phyloP scores from a whole-genome alignment of 1,140 invertebrate species.

The Pogonognathellus flavescens region DNA sequence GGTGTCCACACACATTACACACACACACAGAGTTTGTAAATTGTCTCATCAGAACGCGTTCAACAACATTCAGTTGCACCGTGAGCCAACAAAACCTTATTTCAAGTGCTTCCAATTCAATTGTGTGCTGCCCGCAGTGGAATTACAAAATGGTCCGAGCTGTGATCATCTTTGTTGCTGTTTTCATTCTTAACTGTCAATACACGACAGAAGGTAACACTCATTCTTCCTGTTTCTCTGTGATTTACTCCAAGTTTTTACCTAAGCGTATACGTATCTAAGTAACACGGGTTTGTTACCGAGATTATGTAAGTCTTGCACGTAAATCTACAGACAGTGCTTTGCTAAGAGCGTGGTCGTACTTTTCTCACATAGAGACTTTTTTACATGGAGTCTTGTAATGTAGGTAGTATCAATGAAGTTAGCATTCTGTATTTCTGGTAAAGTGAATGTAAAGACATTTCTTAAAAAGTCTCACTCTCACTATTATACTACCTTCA shows the following conservation, averaged over 20 bases:
- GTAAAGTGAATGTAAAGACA: no score
- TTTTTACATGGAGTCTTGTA: no score
- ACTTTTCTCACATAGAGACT: no score
- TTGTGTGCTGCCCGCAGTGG: conserved; percentile 31
- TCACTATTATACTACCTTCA: no score
- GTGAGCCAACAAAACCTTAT: conserved; percentile 17
- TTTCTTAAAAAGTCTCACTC: no score
- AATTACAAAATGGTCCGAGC: conserved; percentile 43
- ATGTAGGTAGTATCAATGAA: no score
- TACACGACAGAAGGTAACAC: conserved; percentile 28
- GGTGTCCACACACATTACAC: conserved; percentile 28
- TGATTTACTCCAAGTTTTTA: not conserved
- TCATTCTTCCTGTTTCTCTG: not conserved
- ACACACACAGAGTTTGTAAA: not conserved
- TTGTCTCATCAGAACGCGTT: not conserved
- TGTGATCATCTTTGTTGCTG: conserved; percentile 32
- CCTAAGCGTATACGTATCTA: no score
- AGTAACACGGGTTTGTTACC: no score
- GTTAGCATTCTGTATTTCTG: no score
- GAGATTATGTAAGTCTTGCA: no score
- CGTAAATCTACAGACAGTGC: no score
- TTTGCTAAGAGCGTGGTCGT: no score
- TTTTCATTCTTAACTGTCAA: conserved; percentile 38
- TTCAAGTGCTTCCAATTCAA: conserved; percentile 18
- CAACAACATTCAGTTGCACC: not conserved